A percentile compares a stretch with the other conserved stretches of the same genome.
Evolutionary conservation across 2,797 vertebrate species (phyloP).

Genomic region (Falco cherrug): DNA sequence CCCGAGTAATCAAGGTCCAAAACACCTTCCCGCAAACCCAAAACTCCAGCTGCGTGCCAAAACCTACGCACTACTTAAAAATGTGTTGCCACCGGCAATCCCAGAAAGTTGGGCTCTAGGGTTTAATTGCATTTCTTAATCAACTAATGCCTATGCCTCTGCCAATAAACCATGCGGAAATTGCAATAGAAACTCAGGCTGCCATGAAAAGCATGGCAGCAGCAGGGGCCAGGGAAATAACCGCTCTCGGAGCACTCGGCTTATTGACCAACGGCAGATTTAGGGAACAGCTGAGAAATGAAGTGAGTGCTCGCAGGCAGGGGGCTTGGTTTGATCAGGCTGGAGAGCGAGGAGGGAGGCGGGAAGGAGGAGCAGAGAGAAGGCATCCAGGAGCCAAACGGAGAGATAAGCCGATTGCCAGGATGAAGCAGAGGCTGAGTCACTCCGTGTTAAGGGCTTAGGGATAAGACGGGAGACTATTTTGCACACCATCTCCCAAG

Average conservation of each 20-base stretch:
- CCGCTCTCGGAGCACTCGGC: not conserved
- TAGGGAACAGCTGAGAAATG: not conserved
- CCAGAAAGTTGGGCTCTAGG: not conserved
- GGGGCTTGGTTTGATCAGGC: not conserved
- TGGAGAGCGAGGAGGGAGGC: not conserved
- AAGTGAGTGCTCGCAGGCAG: not conserved
- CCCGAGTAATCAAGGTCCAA: not conserved
- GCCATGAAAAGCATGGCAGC: not conserved
- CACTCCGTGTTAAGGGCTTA: not conserved
- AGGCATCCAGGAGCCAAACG: not conserved
- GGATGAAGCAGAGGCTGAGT: not conserved
- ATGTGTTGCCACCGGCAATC: not conserved
- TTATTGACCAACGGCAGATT: not conserved
- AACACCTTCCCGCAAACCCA: not conserved
- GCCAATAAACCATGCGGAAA: not conserved
- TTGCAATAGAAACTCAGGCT: not conserved
- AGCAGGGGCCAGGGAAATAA: not conserved
- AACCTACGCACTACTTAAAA: not conserved
- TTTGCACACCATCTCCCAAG: not conserved
- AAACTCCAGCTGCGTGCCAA: not conserved
- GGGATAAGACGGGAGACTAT: not conserved
- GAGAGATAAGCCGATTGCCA: not conserved
- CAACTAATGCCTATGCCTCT: not conserved
- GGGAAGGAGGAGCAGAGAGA: not conserved
- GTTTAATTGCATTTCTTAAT: constrained; percentile 50